Base-by-base conservation (phyloP, 2,113 vertebrate genomes). In the Setophaga petechia region DNA sequence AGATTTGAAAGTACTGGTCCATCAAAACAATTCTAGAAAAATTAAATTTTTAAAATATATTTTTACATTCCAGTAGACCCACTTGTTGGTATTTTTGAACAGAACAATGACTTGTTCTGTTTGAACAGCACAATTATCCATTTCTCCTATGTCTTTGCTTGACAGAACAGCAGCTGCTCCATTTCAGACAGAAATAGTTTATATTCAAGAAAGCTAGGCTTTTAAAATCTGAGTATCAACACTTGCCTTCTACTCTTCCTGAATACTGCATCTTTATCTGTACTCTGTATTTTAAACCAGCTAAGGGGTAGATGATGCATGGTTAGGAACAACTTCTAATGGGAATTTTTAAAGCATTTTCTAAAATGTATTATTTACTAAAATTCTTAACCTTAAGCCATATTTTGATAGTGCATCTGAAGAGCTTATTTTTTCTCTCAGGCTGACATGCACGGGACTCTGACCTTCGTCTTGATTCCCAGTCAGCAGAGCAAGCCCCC, bases 391-490 rank as follows among this genome's bases (percentile, higher is more conserved):
- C 23, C 5, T 12, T 75, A 44, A 89, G 25, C 21, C 5, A 1
- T 81, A 19, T 79, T 79, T 87, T 75, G 27, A 27, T 92, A 17
- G 28, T 82, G 17, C 81, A 10, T 73, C 6, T 93, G 24, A 95
- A 52, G 33, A 30, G 28, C 94, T 30, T 96, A 4, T 94, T 95
- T 96, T 90, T 90, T 8, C 4, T 95, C 95, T 43, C 97, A 99
- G 99, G 98, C 98, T 96, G 98, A 99, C 95, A 99, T 99, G 99
- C 99, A 99, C 8, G 99, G 99, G 78, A 98, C 99, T 52, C 97
- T 99, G 96, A 99, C 99, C 59, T 99, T 99, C 93, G 98, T 99
- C 35, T 97, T 99, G 97, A 99, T 99, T 97, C 99, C 99, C 55
- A 99, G 98, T 97, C 98, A 99, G 78, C 99, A 99, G 92, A 98